These are phyloP conservation scores for Cebus imitator DNA, from an alignment of 2,113 vertebrate genomes.

Conservation along the genomic window DNA sequence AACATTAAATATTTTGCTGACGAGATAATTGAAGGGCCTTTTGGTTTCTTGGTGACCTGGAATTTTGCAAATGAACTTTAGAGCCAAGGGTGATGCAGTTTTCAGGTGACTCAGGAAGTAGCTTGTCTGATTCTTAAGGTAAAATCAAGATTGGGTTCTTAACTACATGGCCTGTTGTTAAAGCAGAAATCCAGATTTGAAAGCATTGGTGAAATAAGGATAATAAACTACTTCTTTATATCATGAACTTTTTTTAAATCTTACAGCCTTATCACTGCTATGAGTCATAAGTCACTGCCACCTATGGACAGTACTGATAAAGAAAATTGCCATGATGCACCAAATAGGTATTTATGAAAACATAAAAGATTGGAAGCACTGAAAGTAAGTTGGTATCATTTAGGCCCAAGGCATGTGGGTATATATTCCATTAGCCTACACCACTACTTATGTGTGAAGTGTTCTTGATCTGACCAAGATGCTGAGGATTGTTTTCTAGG, in stretches of 20 bases:
- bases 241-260: not conserved
- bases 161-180: not conserved
- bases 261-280: not conserved
- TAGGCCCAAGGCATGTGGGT: not conserved
- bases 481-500: not conserved
- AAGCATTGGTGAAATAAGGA: not conserved
- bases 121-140: not conserved
- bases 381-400: not conserved
- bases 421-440: not conserved
- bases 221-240: not conserved
- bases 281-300: not conserved
- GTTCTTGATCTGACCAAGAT: not conserved
- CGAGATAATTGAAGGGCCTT: not conserved
- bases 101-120: not conserved
- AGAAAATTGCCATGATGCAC: not conserved
- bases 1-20: not conserved
- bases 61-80: not conserved
- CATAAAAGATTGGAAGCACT: not conserved
- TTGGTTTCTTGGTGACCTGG: constrained; percentile 14
- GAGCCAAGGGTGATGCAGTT: not conserved
- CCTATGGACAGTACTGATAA: not conserved
- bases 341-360: not conserved
- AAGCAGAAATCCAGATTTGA: constrained; percentile 10
- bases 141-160: not conserved
- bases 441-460: not conserved